Conservation (phyloP, 2,113 vertebrate species). For the Scartelaos histophorus region DNA sequence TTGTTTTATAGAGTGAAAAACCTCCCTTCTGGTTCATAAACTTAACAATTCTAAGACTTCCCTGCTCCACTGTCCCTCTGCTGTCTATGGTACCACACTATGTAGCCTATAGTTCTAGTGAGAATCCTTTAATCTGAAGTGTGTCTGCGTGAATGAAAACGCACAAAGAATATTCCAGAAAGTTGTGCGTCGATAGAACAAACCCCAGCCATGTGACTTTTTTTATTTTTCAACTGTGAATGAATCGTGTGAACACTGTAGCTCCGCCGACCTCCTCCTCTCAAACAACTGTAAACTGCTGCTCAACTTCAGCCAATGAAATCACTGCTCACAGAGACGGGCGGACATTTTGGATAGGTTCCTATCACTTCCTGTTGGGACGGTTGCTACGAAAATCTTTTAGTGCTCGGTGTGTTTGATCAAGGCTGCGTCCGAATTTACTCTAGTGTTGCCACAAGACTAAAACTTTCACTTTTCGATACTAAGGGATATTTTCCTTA, state of each 20-base stretch:
- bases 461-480: no score
- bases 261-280: conserved; percentile 62
- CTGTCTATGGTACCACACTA: conserved; percentile 54
- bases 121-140: conserved; percentile 63
- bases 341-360: conserved; percentile 19
- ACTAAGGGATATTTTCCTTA: no score
- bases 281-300: conserved; percentile 73
- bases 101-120: conserved; percentile 69
- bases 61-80: background rate
- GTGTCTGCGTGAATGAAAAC: conserved; percentile 4
- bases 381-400: conserved; percentile 53
- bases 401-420: conserved; percentile 4
- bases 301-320: conserved; percentile 71
- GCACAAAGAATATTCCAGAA: conserved; percentile 27
- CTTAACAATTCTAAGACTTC: no score
- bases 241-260: conserved; percentile 69
- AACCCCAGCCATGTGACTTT: conserved; percentile 58
- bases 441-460: background rate
- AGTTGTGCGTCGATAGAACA: conserved; percentile 31
- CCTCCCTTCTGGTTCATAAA: no score
- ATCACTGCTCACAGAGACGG: conserved; percentile 55
- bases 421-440: background rate
- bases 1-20: no score
- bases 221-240: conserved; percentile 52
- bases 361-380: conserved; percentile 35